phyloP scores from a whole-genome alignment of 1,140 invertebrate genomes.

The Aphelinus certus region DNA sequence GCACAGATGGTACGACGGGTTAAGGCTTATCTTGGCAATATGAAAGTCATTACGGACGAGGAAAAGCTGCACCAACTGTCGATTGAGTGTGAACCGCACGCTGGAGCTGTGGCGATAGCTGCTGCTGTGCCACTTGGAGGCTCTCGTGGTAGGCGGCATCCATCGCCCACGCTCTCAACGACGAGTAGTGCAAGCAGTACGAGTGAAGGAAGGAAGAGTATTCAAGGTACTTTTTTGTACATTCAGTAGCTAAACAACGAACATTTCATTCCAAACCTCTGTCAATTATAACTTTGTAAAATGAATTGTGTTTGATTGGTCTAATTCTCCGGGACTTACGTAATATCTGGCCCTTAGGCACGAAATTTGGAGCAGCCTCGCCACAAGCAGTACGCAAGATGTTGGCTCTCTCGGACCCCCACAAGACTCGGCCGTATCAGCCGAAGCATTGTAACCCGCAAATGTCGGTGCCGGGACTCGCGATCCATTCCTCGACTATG shows the following conservation, averaged over 20 bases:
- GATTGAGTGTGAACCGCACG: slow-evolving; percentile 84
- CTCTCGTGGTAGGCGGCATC: slow-evolving; percentile 76
- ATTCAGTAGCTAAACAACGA: too few species aligned
- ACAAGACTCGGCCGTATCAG: slow-evolving; percentile 88
- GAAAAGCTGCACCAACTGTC: slow-evolving; percentile 88
- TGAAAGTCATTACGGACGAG: slow-evolving; percentile 93
- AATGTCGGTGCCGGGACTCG: slow-evolving; percentile 64
- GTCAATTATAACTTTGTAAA: too few species aligned
- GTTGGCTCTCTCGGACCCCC: slow-evolving; percentile 85
- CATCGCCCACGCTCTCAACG: slow-evolving; percentile 88
- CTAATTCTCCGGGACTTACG: too few species aligned
- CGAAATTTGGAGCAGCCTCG: slow-evolving; percentile 89
- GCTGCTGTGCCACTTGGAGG: slow-evolving; percentile 63
- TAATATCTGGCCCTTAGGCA: slow-evolving; percentile 53
- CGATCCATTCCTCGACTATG: slow-evolving; percentile 62
- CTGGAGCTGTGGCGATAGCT: slow-evolving; percentile 69
- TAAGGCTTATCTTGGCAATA: slow-evolving; percentile 92
- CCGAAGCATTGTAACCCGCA: slow-evolving; percentile 71
- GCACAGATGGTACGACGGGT: slow-evolving; percentile 97
- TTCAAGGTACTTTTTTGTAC: slow-evolving; percentile 54
- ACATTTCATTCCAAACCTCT: too few species aligned
- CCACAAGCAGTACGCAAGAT: slow-evolving; percentile 95
- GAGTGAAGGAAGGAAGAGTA: slow-evolving; percentile 78
- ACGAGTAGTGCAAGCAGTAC: slow-evolving; percentile 89
- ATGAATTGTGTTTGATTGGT: too few species aligned